Evolutionary conservation across 2,113 vertebrate species (phyloP).

Genomic region (Labeo catla): DNA sequence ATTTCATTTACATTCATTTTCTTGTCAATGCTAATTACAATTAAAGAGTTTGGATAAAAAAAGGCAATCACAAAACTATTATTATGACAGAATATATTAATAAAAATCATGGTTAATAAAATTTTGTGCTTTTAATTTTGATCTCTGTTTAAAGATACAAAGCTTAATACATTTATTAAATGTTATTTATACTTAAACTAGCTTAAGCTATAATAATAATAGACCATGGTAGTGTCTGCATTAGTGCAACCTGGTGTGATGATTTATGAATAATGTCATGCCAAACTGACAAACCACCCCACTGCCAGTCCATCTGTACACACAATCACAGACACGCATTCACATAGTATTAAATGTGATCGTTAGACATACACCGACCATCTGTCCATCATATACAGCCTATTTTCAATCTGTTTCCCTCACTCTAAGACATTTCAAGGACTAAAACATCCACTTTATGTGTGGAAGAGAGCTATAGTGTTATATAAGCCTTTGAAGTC

Average conservation of each 20-base stretch:
- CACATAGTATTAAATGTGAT: constrained; percentile 17
- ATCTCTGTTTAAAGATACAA: not conserved
- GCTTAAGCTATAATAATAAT: not conserved
- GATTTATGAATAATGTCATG: constrained; percentile 44
- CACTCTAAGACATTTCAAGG: not conserved
- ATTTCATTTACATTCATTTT: not conserved
- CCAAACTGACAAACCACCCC: constrained; percentile 43
- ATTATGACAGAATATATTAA: not conserved
- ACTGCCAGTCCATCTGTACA: constrained; percentile 53
- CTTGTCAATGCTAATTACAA: not conserved
- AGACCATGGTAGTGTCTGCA: constrained; percentile 6
- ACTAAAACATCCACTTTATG: not conserved
- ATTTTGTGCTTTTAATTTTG: not conserved
- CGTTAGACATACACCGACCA: constrained; percentile 39
- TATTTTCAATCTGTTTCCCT: not conserved
- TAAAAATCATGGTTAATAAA: not conserved
- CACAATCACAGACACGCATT: constrained; percentile 7
- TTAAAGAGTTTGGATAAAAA: not conserved
- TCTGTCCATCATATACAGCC: constrained; percentile 23
- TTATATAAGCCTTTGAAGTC: not conserved
- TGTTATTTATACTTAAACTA: not conserved
- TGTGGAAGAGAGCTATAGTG: not conserved
- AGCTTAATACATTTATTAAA: not conserved
- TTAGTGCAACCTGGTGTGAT: constrained; percentile 27
- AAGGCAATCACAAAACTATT: not conserved